Evolutionary conservation across 2,113 vertebrate genomes (phyloP).

Genomic region (Microcebus murinus): DNA sequence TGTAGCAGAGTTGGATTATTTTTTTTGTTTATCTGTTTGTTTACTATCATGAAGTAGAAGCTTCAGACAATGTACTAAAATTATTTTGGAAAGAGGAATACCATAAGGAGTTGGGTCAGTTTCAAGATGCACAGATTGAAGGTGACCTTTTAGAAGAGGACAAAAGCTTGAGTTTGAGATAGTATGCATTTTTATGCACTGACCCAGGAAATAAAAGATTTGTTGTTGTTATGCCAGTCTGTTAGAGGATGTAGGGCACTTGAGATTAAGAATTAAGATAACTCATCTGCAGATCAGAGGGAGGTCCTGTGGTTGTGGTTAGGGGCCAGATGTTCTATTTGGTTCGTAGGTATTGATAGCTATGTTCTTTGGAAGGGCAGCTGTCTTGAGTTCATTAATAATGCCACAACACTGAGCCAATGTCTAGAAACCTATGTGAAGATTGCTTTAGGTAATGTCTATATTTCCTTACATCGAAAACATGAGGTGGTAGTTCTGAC

Average conservation of each 20-base stretch:
- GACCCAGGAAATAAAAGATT: neutral
- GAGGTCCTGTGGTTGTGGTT: neutral
- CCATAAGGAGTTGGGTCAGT: neutral
- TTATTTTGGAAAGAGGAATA: neutral
- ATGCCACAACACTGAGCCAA: neutral
- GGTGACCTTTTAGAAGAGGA: neutral
- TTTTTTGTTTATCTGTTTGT: neutral
- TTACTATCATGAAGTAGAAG: neutral
- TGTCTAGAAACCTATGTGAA: neutral
- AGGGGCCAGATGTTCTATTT: neutral
- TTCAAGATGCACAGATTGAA: neutral
- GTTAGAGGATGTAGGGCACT: neutral
- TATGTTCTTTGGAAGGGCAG: neutral
- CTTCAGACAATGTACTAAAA: neutral
- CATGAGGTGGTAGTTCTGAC: too few relatives aligned
- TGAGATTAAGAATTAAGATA: neutral
- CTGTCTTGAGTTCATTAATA: neutral
- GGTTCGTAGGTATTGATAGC: neutral
- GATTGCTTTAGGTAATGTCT: neutral
- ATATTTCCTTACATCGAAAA: neutral
- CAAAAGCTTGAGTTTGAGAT: neutral
- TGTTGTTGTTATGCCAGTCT: neutral
- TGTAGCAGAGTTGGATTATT: too few relatives aligned
- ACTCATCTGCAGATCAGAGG: neutral
- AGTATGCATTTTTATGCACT: too few relatives aligned